Percentiles rank a stretch among this genome's conserved stretches.
These are phyloP conservation scores for Tachina lurida DNA, from an alignment of 2,888 invertebrate genomes.

Conservation along the genomic window DNA sequence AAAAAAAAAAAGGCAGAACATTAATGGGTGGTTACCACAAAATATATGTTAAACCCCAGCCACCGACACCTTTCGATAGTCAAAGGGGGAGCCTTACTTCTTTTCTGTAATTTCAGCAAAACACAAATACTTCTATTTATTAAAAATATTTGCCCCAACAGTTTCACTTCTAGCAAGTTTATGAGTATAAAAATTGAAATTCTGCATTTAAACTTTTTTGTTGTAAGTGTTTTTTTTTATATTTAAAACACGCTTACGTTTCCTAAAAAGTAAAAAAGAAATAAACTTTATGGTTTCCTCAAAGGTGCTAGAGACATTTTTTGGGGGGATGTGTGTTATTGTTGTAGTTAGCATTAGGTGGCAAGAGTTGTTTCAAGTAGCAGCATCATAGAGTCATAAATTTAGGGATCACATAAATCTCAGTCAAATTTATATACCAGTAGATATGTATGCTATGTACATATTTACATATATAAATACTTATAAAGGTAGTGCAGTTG, in stretches of 20 bases:
- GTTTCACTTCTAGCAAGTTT: neutral
- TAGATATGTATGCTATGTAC: no score
- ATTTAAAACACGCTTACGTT: slow-evolving; percentile 15
- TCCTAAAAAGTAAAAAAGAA: neutral
- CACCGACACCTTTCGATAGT: neutral
- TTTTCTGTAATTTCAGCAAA: slow-evolving; percentile 65
- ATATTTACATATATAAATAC: neutral
- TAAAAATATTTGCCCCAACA: slow-evolving; percentile 32
- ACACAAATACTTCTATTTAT: slow-evolving; percentile 26
- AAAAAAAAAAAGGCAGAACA: slow-evolving; percentile 3
- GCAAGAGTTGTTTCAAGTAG: slow-evolving; percentile 51
- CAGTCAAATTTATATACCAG: slow-evolving; percentile 60
- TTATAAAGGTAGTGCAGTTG: neutral
- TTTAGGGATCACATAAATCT: slow-evolving; percentile 75
- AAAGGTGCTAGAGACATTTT: slow-evolving; percentile 52
- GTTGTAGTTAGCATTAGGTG: slow-evolving; percentile 2
- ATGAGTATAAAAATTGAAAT: slow-evolving; percentile 52
- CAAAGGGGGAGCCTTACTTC: slow-evolving; percentile 7
- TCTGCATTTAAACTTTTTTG: slow-evolving; percentile 56
- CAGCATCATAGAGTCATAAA: slow-evolving; percentile 72
- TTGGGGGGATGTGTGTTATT: neutral
- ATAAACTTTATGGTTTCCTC: slow-evolving; percentile 4
- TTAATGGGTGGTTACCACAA: slow-evolving; percentile 64
- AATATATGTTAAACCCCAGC: neutral
- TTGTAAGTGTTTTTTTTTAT: neutral